A percentile compares a stretch with the other conserved stretches of the same genome.
phyloP scores from a whole-genome alignment of 2,113 vertebrate genomes.

The Acinonyx jubatus region DNA sequence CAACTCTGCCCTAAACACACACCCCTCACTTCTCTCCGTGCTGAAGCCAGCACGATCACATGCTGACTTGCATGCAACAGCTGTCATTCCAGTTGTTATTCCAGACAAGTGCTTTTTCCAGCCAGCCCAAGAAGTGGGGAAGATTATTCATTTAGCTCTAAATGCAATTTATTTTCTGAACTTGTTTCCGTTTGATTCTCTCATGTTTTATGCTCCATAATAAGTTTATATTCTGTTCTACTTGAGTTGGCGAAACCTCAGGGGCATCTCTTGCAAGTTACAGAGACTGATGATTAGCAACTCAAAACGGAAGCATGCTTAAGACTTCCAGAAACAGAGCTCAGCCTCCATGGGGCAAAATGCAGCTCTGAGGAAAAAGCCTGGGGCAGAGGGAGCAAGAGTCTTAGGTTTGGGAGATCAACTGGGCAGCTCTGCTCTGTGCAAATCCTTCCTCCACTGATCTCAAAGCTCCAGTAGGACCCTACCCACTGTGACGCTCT shows the following conservation, averaged over 20 bases:
- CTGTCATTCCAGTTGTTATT: conserved; percentile 50
- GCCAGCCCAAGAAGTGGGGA: conserved; percentile 22
- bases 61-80: fast-evolving
- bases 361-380: neutral
- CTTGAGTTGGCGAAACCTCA: conserved; percentile 58
- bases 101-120: neutral
- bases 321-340: neutral
- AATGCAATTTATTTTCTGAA: conserved; percentile 69
- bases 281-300: conserved; percentile 34
- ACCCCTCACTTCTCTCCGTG: neutral
- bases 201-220: conserved; percentile 62
- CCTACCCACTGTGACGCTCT: fast-evolving
- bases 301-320: neutral
- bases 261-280: conserved; percentile 49
- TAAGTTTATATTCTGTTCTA: conserved; percentile 72
- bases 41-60: neutral
- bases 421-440: fast-evolving
- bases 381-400: neutral
- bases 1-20: neutral
- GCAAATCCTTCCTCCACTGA: fast-evolving
- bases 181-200: conserved; percentile 60
- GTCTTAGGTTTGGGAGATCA: neutral
- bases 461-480: neutral
- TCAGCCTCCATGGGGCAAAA: neutral
- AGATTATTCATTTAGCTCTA: conserved; percentile 64